Percentiles rank a stretch among this genome's conserved stretches.
Conservation (phyloP, 2,888 invertebrate species). For the Mesochorus sp. region DNA sequence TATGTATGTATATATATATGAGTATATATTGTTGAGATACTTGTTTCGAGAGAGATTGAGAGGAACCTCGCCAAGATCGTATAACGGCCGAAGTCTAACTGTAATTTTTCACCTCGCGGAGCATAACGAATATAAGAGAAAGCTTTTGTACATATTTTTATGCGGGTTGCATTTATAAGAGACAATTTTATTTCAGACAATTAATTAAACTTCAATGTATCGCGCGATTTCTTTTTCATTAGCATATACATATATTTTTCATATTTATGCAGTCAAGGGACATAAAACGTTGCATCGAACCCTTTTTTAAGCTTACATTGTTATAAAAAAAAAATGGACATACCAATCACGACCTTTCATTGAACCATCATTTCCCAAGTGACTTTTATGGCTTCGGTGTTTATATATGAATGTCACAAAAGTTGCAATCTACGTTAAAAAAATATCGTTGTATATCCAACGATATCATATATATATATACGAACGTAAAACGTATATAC, state of each 20-base stretch:
- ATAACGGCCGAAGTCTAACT: constrained; percentile 5
- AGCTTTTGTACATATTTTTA: not conserved
- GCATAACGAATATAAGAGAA: not conserved
- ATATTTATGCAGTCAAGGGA: no score
- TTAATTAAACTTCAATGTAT: no score
- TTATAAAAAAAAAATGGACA: no score
- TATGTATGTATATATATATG: not conserved
- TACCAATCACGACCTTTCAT: no score
- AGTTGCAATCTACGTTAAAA: not conserved
- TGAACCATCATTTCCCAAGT: no score
- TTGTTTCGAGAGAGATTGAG: constrained; percentile 37
- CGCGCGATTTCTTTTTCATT: no score
- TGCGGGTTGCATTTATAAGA: not conserved
- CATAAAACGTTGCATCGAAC: no score
- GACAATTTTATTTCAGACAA: not conserved
- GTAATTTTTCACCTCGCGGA: constrained; percentile 22
- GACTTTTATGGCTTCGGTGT: no score
- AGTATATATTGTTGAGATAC: not conserved
- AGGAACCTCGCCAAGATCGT: constrained; percentile 29
- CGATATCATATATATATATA: constrained; percentile 2
- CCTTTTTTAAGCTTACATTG: no score
- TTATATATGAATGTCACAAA: not conserved
- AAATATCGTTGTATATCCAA: constrained; percentile 1
- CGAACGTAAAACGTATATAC: not conserved
- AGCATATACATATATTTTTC: no score